Conservation (phyloP, 2,797 vertebrate genomes). For the Acridotheres tristis region DNA sequence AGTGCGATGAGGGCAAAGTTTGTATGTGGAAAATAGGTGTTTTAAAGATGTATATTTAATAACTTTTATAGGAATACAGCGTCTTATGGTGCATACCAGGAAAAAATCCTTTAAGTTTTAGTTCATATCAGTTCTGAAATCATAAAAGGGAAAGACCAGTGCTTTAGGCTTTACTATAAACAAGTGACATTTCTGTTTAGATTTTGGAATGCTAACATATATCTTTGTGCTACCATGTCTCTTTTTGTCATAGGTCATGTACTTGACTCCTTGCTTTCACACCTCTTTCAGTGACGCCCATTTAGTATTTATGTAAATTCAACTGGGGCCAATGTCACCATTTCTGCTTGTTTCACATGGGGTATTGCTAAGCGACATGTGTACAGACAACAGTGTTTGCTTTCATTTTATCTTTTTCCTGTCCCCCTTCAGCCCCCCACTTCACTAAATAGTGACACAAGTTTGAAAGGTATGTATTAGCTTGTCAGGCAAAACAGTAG, state of each 20-base stretch:
- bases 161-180: not conserved
- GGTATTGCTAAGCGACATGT: slow-evolving; percentile 54
- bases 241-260: not conserved
- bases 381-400: not conserved
- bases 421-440: not conserved
- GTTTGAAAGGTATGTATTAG: slow-evolving; percentile 57
- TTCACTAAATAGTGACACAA: not conserved
- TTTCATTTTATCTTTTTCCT: slow-evolving; percentile 7
- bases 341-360: not conserved
- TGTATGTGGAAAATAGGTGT: not conserved
- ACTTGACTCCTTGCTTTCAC: not conserved
- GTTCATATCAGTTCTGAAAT: not conserved
- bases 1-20: not conserved
- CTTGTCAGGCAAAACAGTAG: slow-evolving; percentile 44
- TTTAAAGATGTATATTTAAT: not conserved
- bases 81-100: not conserved
- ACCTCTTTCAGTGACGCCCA: not conserved
- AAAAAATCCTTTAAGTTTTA: not conserved
- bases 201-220: not conserved
- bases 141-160: not conserved
- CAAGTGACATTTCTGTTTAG: not conserved
- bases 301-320: slow-evolving; percentile 1
- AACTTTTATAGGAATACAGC: not conserved
- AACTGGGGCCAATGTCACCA: not conserved
- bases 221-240: not conserved